A percentile compares a stretch with the other conserved stretches of the same genome.
These are phyloP conservation scores for Apotomis betuletana DNA, from an alignment of 2,888 invertebrate species.

Conservation along the genomic window DNA sequence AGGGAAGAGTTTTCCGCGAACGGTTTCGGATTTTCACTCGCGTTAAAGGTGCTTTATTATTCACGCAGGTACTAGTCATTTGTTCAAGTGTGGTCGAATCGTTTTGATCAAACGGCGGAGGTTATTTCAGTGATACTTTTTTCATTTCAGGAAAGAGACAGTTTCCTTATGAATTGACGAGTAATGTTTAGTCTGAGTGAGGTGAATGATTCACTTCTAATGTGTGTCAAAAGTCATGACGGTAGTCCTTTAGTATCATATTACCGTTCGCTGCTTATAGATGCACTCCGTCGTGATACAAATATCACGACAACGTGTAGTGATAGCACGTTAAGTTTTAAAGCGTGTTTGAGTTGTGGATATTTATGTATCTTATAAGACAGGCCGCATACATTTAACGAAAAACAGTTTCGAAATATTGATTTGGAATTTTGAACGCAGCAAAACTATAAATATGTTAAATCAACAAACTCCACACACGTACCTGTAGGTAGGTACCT, in stretches of 20 bases:
- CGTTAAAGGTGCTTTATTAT: conserved; percentile 24
- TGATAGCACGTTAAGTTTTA: not conserved
- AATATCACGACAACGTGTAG: not conserved
- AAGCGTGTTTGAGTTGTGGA: not conserved
- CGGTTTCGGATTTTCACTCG: conserved; percentile 24
- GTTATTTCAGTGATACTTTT: not conserved
- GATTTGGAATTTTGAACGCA: too few species aligned
- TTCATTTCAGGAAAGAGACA: not conserved
- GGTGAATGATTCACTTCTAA: not conserved
- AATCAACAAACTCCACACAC: too few species aligned
- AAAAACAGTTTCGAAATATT: too few species aligned
- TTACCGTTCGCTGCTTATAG: not conserved
- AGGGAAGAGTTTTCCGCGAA: conserved; percentile 22
- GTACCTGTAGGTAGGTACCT: too few species aligned
- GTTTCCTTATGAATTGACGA: not conserved
- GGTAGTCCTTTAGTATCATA: not conserved
- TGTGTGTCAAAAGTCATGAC: not conserved
- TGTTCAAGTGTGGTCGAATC: conserved; percentile 6
- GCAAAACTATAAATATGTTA: too few species aligned
- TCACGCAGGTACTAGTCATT: conserved; percentile 9
- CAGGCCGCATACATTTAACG: too few species aligned
- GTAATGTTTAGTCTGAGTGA: not conserved
- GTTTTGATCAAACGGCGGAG: not conserved
- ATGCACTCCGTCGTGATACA: not conserved
- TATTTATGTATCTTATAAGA: too few species aligned